A percentile compares a stretch with the other conserved stretches of the same genome.
Evolutionary conservation across 2,888 invertebrate species (phyloP).

Genomic region (Biston betularia): DNA sequence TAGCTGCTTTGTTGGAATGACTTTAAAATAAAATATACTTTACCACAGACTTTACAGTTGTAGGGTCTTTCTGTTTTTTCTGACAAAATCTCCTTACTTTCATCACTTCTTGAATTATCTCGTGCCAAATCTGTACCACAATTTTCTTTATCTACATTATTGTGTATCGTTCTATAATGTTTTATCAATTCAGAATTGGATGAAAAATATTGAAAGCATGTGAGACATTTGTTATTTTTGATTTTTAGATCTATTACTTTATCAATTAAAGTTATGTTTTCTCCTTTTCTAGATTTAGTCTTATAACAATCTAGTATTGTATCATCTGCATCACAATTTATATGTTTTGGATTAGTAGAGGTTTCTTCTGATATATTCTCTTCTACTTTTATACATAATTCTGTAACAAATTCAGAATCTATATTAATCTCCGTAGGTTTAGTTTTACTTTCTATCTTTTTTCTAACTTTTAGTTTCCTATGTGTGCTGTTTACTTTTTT

Average conservation of each 20-base stretch:
- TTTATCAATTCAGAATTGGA: conserved; percentile 53
- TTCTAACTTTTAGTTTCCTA: background rate
- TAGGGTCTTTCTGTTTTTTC: conserved; percentile 58
- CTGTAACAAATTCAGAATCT: background rate
- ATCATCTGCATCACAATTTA: background rate
- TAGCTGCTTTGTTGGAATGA: too few relatives aligned
- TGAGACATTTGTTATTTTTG: conserved; percentile 53
- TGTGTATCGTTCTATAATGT: conserved; percentile 57
- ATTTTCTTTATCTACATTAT: conserved; percentile 5
- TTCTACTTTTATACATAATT: background rate
- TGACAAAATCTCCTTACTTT: conserved; percentile 6
- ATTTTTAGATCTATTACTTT: background rate
- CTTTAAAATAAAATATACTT: conserved; percentile 39
- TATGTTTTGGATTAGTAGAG: too few relatives aligned
- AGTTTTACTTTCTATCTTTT: background rate
- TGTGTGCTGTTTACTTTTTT: background rate
- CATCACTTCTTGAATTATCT: conserved; percentile 12
- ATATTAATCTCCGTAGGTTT: background rate
- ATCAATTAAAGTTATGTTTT: background rate
- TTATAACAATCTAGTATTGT: background rate
- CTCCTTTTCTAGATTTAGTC: background rate
- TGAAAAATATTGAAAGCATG: conserved; percentile 54
- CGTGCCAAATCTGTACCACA: conserved; percentile 3
- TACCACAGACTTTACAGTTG: conserved; percentile 77
- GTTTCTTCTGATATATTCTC: background rate